Base-by-base conservation (phyloP, 2,113 vertebrate genomes). In the Malurus elegans region DNA sequence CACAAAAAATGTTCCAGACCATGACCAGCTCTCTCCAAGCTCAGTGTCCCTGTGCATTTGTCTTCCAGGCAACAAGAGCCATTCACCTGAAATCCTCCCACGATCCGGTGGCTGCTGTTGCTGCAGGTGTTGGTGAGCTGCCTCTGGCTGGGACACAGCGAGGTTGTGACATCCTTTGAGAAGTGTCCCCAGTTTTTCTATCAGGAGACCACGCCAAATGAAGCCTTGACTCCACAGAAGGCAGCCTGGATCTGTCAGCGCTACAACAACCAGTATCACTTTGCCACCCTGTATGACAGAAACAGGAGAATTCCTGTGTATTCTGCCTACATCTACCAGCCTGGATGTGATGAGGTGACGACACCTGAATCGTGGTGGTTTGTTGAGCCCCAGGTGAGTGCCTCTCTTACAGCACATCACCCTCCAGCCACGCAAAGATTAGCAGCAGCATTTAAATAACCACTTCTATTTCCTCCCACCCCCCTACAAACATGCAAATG, bases 301-400 rank as follows among this genome's bases (percentile, higher is more conserved):
- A 12, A 9, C 36, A 38, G 36, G 36, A 38, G 9, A 20, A 47
- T 97, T 65, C 97, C 97, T 0, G 65, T 96, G 0, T 96, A 97
- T 38, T 97, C 97, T 6, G 95, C 96, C 16, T 97, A 97, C 62
- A 28, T 47, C 16, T 97, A 96, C 42, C 4, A 62, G 16, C 88
- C 91, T 47, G 61, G 12, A 60, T 0, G 23, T 28, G 78, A 76
- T 14, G 61, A 12, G 8, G 36, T 38, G 36, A 38, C 36, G 36
- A 83, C 91, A 61, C 60, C 81, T 10, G 40, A 18, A 1, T 79
- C 17, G 0, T 95, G 88, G 88, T 24, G 36, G 36, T 38, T 85
- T 69, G 62, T 93, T 28, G 95, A 97, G 58, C 95, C 96, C 1
- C 91, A 96, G 95, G 96, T 96, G 74, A 86, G 95, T 70, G n/a